Evolutionary conservation across 2,113 vertebrate species (phyloP).

Genomic region (Ibidorhyncha struthersii): DNA sequence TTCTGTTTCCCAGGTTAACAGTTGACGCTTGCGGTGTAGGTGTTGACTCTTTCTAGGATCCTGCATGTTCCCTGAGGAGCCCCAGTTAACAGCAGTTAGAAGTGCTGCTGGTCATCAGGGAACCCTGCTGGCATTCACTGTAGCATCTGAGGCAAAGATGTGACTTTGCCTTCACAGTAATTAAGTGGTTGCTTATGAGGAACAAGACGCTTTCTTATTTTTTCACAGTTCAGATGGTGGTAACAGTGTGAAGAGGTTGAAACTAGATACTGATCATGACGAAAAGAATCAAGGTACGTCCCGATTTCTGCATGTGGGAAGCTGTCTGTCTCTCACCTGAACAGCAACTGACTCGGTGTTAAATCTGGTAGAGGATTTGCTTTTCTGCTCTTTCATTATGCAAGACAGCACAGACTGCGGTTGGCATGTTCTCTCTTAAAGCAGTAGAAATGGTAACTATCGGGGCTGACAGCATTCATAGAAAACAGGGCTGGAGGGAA

Average conservation of each 20-base stretch:
- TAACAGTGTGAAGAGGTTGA: constrained; percentile 90
- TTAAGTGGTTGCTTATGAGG: not conserved
- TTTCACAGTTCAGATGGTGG: constrained; percentile 85
- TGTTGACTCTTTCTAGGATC: not conserved
- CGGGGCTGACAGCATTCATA: not conserved
- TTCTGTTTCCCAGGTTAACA: not conserved
- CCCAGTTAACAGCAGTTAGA: not conserved
- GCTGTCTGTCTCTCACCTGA: not conserved
- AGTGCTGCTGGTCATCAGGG: not conserved
- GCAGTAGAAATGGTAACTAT: not conserved
- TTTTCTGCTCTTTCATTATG: not conserved
- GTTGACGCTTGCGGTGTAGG: not conserved
- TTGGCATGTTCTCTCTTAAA: not conserved
- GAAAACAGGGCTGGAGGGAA: not conserved
- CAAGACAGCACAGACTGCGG: not conserved
- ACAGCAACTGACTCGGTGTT: not conserved
- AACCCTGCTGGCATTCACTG: not conserved
- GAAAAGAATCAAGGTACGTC: constrained; percentile 77
- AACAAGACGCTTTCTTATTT: constrained; percentile 30
- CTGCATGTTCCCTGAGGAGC: not conserved
- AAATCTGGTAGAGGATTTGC: not conserved
- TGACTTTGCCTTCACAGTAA: not conserved
- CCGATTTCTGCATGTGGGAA: not conserved
- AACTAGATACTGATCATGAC: constrained; percentile 79
- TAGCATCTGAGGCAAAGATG: not conserved